Conservation (phyloP, 2,888 invertebrate genomes). For the Yponomeuta sedellus region DNA sequence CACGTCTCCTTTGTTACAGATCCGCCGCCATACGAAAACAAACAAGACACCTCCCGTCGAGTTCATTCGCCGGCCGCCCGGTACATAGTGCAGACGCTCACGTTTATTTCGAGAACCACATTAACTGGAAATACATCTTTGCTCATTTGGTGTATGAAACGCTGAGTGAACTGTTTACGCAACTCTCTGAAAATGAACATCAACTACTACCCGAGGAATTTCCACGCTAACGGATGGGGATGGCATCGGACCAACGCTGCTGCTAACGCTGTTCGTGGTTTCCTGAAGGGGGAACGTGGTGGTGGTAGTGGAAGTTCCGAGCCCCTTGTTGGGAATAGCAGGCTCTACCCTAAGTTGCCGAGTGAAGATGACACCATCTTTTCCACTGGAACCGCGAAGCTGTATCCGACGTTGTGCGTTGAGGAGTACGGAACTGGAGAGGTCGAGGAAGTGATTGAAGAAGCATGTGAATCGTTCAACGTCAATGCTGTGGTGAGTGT, state of each 20-base stretch:
- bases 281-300: conserved; percentile 54
- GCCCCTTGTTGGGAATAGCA: conserved; percentile 43
- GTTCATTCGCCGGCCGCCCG: conserved; percentile 27
- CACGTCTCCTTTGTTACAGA: conserved; percentile 25
- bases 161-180: conserved; percentile 10
- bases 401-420: conserved; percentile 62
- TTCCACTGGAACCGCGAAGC: conserved; percentile 41
- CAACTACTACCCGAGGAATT: conserved; percentile 64
- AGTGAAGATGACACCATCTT: conserved; percentile 54
- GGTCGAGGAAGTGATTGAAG: conserved; percentile 64
- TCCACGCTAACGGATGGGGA: conserved; percentile 67
- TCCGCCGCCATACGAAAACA: conserved; percentile 27
- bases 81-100: conserved; percentile 24
- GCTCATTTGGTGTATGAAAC: conserved; percentile 22
- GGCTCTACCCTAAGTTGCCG: conserved; percentile 58
- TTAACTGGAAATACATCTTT: conserved; percentile 26
- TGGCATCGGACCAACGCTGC: conserved; percentile 57
- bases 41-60: conserved; percentile 25
- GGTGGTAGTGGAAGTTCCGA: conserved; percentile 44
- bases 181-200: conserved; percentile 27
- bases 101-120: conserved; percentile 31
- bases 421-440: conserved; percentile 67
- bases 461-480: conserved; percentile 57
- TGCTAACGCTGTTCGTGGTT: conserved; percentile 52
- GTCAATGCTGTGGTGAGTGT: conserved; percentile 63